Evolutionary conservation across 1,140 invertebrate genomes (phyloP), one percentile per base, ranked within the genome.

Genomic region (Papilio dardanus): DNA sequence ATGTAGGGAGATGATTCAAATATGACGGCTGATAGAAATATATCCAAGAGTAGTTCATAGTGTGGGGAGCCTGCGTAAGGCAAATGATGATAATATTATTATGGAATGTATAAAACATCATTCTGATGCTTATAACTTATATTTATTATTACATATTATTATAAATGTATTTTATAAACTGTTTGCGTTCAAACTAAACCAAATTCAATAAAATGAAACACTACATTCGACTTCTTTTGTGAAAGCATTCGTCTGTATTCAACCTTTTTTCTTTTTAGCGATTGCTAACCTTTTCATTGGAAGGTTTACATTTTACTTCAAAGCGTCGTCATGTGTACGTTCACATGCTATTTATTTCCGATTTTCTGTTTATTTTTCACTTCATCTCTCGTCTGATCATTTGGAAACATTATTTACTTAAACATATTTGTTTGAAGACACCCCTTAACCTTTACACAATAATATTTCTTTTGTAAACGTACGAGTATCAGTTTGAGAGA

Each of bases 401-500:
- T 83, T 84, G 87, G 85, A 85, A 87, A 86, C 79, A 88, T 88
- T 90, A 84, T 83, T 87, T 88, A 84, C 83, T 83, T 76, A 76
- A 65, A 76, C 50, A 76, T 77, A 79, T 79, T 66, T 24, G 68
- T 50, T n/a, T 54, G 24, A 77, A 75, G 69, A 62, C 54, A 24
- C 16, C 10, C 50, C 10, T 54, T 24, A 66, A 31, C 62, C 6
- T 66, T 31, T n/a, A 66, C 21, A 33, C 31, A 66, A 66, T 14
- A 68, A 19, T 8, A 8, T 24, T 21, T 24, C 14, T 54, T 24
- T 54, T 54, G 19, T 54, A 54, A 54, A 24, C 10, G 10, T 24
- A n/a, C n/a, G n/a, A n/a, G n/a, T n/a, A 54, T 3, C 19, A 54
- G 10, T 54, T 54, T 8, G 6, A 1, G 24, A 24, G 19, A 8